These are phyloP conservation scores for Odobenus rosmarus DNA, from an alignment of 2,113 vertebrate species.

Conservation along the genomic window DNA sequence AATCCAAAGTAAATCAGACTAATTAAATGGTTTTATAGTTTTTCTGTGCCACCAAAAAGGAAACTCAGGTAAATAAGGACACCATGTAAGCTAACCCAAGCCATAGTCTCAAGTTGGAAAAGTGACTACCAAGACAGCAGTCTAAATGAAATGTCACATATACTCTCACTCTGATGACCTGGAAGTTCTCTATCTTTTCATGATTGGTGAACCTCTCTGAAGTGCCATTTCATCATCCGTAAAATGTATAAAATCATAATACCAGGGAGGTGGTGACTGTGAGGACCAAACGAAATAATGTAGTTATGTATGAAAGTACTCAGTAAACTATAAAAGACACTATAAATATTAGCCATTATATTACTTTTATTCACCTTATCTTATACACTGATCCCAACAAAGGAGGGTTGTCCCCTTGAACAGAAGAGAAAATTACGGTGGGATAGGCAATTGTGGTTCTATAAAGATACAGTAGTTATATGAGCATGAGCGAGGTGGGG, in stretches of 20 bases:
- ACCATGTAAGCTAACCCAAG: neutral
- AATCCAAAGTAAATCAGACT: neutral
- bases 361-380: neutral
- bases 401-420: neutral
- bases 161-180: neutral
- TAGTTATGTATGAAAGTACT: neutral
- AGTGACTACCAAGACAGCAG: neutral
- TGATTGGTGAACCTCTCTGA: neutral
- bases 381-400: neutral
- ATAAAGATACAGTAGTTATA: neutral
- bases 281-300: neutral
- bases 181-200: neutral
- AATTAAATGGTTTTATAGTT: neutral
- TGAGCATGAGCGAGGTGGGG: neutral
- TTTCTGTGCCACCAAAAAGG: neutral
- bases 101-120: neutral
- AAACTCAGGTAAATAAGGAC: neutral
- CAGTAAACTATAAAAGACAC: neutral
- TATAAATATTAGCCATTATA: neutral
- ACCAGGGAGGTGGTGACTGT: neutral
- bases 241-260: neutral
- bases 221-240: neutral
- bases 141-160: neutral
- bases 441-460: neutral
- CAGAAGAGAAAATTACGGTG: neutral